Percentiles rank a stretch among this genome's conserved stretches.
Conservation (phyloP, 2,797 vertebrate genomes). For the Heteromormyrus szaboi region DNA sequence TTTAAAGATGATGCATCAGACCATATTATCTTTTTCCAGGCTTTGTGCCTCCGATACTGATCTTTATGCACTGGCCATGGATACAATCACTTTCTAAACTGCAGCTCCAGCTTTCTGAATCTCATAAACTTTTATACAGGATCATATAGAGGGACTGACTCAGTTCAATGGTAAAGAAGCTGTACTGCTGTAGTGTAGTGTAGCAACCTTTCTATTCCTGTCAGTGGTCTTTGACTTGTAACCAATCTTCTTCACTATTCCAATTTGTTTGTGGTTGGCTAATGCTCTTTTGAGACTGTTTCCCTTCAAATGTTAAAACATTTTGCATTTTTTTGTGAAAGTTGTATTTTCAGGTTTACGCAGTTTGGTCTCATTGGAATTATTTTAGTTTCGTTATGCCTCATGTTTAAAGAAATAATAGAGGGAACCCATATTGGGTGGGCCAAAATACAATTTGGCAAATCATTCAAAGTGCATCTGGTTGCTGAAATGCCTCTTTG, state of each 20-base stretch:
- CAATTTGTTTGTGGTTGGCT: not conserved
- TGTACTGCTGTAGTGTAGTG: not conserved
- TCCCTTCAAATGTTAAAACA: not conserved
- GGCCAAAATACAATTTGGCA: not conserved
- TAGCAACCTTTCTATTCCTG: not conserved
- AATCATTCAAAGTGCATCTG: not conserved
- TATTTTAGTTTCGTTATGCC: not conserved
- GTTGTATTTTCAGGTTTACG: not conserved
- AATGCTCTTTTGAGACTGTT: not conserved
- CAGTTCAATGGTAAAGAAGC: not conserved
- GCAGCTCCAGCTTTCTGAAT: not conserved
- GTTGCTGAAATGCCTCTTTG: not conserved
- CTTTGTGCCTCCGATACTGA: not conserved
- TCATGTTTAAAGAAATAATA: not conserved
- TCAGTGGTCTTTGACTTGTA: not conserved
- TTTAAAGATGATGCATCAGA: too few species aligned
- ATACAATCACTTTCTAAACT: not conserved
- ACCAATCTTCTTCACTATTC: not conserved
- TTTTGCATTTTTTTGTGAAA: not conserved
- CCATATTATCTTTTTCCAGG: not conserved
- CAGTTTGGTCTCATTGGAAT: not conserved
- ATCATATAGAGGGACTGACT: not conserved
- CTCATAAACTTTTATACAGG: not conserved
- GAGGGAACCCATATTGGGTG: not conserved
- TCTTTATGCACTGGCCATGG: not conserved